Conservation (phyloP, 2,888 invertebrate genomes). For the Anarsia innoxiella region DNA sequence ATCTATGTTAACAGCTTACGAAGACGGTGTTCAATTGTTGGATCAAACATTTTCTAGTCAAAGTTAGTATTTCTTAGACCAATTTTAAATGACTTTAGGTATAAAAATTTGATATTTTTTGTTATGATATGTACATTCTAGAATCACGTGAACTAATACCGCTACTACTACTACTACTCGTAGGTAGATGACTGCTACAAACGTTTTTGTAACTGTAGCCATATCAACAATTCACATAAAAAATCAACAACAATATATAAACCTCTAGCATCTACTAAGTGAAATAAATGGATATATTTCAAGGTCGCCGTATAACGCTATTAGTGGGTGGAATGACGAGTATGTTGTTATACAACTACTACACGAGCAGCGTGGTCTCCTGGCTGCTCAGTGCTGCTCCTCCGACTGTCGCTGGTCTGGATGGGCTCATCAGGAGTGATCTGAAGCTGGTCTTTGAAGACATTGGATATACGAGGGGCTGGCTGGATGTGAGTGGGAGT, state of each 20-base stretch:
- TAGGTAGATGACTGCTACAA: too few species aligned
- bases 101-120: too few species aligned
- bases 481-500: conserved; percentile 58
- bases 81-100: neutral
- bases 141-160: too few species aligned
- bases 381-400: conserved; percentile 70
- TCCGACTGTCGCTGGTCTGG: conserved; percentile 55
- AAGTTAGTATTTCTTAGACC: conserved; percentile 33
- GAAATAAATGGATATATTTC: too few species aligned
- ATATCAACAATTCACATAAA: neutral
- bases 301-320: conserved; percentile 50
- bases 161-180: too few species aligned
- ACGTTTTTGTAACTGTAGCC: too few species aligned
- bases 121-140: neutral
- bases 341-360: conserved; percentile 75
- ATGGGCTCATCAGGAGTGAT: conserved; percentile 64
- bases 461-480: conserved; percentile 61
- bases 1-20: too few species aligned
- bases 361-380: conserved; percentile 76
- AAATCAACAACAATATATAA: neutral
- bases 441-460: conserved; percentile 70
- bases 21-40: conserved; percentile 43
- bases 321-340: conserved; percentile 53
- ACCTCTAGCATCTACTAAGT: too few species aligned
- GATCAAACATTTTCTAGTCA: conserved; percentile 43